Evolutionary conservation across 2,888 invertebrate species (phyloP), one percentile per base, ranked within the genome.

Genomic region (Plebejus anna): DNA sequence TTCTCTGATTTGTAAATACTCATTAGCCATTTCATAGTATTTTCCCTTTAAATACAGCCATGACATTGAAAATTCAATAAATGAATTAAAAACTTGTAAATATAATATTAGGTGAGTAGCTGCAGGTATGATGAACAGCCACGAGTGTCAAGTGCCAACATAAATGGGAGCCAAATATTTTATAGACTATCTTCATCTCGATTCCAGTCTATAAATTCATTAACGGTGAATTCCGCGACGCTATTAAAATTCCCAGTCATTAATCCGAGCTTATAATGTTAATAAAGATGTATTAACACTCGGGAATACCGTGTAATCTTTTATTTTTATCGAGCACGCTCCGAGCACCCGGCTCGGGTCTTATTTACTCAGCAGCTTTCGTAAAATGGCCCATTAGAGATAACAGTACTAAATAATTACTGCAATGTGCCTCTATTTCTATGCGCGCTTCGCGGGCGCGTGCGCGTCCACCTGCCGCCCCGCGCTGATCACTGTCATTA

Each of bases 371-470:
- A 90, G 91, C 93, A 94, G 93, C 93, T 92, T 94, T 93, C 88
- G 92, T 89, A 90, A 93, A 93, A 91, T 88, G 90, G 84, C 92
- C 92, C 90, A 94, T 94, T 94, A 94, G 87, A 88, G 90, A 87
- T 94, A 94, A 94, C 94, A 91, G 94, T 94, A 92, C 90, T 89
- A 90, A 93, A 94, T 93, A 94, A 94, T 94, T 93, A 91, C 89
- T 92, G 94, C 94, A 93, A 94, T 92, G 92, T 92, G 94, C 88
- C 91, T 92, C 94, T 94, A 92, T 93, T 90, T 90, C 94, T 93
- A 94, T 92, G 91, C 88, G 82, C 82, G 80, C 80, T 81, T 81
- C 82, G 82, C 81, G 79, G 79, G 82, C 66, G 90, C 91, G 91
- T 90, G 91, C 90, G 88, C 83, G 81, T 87, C 86, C 93, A 93